Evolutionary conservation across 2,113 vertebrate species (phyloP), one percentile per base, ranked within the genome.

Genomic region (Heteronetta atricapilla): DNA sequence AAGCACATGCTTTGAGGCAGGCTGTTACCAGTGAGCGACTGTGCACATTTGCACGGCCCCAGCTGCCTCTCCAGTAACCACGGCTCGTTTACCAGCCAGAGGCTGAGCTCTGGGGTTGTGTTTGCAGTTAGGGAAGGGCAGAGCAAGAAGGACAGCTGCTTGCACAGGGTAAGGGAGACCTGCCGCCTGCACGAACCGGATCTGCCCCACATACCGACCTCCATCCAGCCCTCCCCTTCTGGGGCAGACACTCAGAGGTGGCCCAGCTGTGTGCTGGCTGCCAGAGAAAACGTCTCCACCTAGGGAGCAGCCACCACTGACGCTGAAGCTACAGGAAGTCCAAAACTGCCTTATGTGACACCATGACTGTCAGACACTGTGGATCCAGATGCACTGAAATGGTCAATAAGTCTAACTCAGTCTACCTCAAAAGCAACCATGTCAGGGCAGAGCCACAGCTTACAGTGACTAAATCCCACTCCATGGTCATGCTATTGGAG

Each of bases 351-450:
- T 31, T 21, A 0, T 8, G 66, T 48, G 42, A 88, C 53, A 76
- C 0, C 0, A 0, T 36, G 74, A 64, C 13, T 79, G 34, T 50
- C 48, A 55, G 46, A 81, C n/a, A 34, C 9, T 1, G 3, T 69
- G 52, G 52, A 82, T 82, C 66, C 46, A 56, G 42, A 8, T 72
- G 52, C 16, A 46, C 92, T 81, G 36, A 72, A 88, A 59, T 13
- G 19, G 25, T 20, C 21, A 90, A 88, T n/a, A 5, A 80, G 11
- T 18, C 55, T 36, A 21, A 36, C 33, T 74, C 50, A 26, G 68
- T 74, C 0, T 0, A 44, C 19, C 33, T 76, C 48, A 67, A 67
- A 94, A 25, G 13, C n/a, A 91, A 55, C 31, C 29, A 44, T 1
- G 0, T 34, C 33, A 70, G 38, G 25, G 18, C 33, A 89, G 76